phyloP scores from a whole-genome alignment of 1,140 invertebrate genomes.

The Leptestheria dahalacensis region DNA sequence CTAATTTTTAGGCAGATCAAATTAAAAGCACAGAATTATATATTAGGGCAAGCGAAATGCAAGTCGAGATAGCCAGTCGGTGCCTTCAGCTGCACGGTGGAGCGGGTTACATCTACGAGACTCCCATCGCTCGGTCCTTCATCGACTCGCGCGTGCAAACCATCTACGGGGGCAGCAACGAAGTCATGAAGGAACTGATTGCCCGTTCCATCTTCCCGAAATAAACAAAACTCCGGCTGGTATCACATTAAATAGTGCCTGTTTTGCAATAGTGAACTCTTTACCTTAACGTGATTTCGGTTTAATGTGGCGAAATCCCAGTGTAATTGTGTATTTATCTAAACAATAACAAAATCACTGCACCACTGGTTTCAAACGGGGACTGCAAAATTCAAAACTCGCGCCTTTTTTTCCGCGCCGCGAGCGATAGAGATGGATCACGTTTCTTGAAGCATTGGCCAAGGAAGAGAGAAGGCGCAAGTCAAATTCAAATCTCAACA shows the following conservation, averaged over 20 bases:
- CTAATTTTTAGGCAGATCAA: no score
- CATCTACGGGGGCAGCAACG: constrained; percentile 37
- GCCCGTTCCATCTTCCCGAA: constrained; percentile 21
- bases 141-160: constrained; percentile 33
- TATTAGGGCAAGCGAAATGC: constrained; percentile 24
- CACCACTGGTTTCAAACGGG: no score
- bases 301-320: not conserved
- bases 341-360: no score
- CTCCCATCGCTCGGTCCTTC: constrained; percentile 31
- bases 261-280: not conserved
- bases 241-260: not conserved
- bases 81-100: constrained; percentile 36
- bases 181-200: constrained; percentile 38
- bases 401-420: no score
- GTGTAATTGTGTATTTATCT: not conserved
- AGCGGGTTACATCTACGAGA: constrained; percentile 38
- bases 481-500: not conserved
- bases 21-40: not conserved
- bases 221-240: not conserved
- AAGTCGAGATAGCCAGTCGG: constrained; percentile 30
- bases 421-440: not conserved
- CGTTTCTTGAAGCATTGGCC: not conserved
- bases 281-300: not conserved
- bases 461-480: not conserved
- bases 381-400: no score